Conservation (phyloP, 2,888 invertebrate genomes). For the Horisme vitalbata region DNA sequence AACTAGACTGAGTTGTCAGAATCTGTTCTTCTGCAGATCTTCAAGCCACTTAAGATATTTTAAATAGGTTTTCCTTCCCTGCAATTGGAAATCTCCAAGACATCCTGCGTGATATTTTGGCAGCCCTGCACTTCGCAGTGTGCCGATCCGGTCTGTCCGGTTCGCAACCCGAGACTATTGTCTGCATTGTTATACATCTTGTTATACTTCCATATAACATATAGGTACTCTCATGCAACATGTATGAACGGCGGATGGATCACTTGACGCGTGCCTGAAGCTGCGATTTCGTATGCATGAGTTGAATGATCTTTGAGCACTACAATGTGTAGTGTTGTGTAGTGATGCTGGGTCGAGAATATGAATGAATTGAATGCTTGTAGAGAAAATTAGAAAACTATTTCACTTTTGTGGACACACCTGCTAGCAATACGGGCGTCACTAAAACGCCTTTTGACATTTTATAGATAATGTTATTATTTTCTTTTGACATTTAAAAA, state of each 20-base stretch:
- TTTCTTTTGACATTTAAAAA: too few species aligned
- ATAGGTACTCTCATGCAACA: neutral
- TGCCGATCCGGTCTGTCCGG: slow-evolving; percentile 42
- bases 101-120: neutral
- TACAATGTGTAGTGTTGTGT: neutral
- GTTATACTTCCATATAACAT: neutral
- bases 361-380: slow-evolving; percentile 6
- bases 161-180: slow-evolving; percentile 39
- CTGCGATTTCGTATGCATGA: slow-evolving; percentile 13
- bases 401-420: too few species aligned
- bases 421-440: too few species aligned
- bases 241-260: slow-evolving; percentile 8
- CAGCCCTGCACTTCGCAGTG: slow-evolving; percentile 21
- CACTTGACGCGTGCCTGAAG: slow-evolving; percentile 12
- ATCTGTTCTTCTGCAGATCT: too few species aligned
- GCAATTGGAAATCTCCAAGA: too few species aligned
- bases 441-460: too few species aligned
- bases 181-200: slow-evolving; percentile 30
- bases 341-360: slow-evolving; percentile 1
- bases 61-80: too few species aligned
- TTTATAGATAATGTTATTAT: too few species aligned
- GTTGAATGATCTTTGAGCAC: slow-evolving; percentile 12
- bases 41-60: too few species aligned
- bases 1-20: too few species aligned
- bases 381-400: too few species aligned